Conservation (phyloP, 1,140 invertebrate genomes). For the Dufourea novaeangliae region DNA sequence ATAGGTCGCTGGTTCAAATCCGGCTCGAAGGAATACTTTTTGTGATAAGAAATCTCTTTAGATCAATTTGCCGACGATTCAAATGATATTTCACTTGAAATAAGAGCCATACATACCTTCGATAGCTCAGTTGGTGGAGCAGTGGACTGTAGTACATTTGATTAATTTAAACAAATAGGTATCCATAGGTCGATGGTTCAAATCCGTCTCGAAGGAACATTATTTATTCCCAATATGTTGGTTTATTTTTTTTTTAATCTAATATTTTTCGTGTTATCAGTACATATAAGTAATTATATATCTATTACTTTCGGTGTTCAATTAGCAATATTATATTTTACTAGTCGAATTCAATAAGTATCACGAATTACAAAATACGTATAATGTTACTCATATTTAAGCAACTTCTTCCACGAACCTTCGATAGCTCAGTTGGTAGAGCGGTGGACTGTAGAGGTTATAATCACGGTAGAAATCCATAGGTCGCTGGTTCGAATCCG, state of each 20-base stretch:
- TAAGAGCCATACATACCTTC: no score
- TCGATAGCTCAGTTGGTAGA: slow-evolving; percentile 64
- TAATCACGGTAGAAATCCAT: slow-evolving; percentile 53
- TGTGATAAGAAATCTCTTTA: not conserved
- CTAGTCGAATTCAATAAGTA: not conserved
- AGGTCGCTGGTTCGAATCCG: slow-evolving; percentile 74
- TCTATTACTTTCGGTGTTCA: no score
- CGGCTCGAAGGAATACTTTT: slow-evolving; percentile 76
- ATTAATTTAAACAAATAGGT: no score
- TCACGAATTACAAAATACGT: not conserved
- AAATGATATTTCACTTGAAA: no score
- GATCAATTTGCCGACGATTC: not conserved
- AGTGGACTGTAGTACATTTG: slow-evolving; percentile 90
- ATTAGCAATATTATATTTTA: not conserved
- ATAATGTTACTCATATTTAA: fast-evolving
- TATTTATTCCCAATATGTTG: no score
- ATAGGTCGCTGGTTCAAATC: slow-evolving; percentile 76
- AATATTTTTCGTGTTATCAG: not conserved
- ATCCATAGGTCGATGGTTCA: no score
- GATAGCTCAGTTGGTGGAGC: slow-evolving; percentile 94
- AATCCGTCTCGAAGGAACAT: no score
- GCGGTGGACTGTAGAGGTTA: slow-evolving; percentile 60
- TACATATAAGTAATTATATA: not conserved
- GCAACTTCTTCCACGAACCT: not conserved
- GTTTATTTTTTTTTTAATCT: not conserved